Evolutionary conservation across 2,797 vertebrate genomes (phyloP).

Genomic region (Alauda arvensis): DNA sequence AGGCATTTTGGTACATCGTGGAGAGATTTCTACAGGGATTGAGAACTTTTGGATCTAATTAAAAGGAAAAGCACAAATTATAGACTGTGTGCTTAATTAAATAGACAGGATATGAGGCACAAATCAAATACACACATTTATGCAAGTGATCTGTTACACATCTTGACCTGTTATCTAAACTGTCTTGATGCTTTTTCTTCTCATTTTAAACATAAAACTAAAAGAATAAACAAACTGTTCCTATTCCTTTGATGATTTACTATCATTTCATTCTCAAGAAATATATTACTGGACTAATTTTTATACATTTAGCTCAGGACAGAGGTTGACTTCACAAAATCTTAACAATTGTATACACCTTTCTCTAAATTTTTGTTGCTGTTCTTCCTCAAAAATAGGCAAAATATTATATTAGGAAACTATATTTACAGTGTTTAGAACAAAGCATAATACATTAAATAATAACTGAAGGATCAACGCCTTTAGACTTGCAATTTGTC

Average conservation of each 20-base stretch:
- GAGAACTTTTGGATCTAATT: neutral
- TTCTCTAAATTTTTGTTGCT: neutral
- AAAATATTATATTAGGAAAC: neutral
- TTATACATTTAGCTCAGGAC: neutral
- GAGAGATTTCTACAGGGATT: neutral
- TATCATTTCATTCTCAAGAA: neutral
- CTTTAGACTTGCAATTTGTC: neutral
- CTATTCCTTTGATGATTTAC: neutral
- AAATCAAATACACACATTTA: neutral
- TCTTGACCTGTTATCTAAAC: neutral
- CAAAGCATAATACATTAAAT: neutral
- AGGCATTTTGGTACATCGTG: neutral
- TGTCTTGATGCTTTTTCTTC: neutral
- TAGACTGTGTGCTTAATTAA: neutral
- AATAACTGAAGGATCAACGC: neutral
- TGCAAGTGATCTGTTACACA: neutral
- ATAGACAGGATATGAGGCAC: neutral
- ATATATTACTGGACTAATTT: neutral
- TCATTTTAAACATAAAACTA: neutral
- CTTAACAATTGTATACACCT: too few relatives aligned
- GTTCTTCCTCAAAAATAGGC: accelerated
- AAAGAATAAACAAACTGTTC: neutral
- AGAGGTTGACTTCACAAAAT: neutral
- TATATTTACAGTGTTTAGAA: neutral
- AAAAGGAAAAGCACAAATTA: neutral